phyloP scores from a whole-genome alignment of 2,888 invertebrate genomes.

The Pseudolycoriella hygida region DNA sequence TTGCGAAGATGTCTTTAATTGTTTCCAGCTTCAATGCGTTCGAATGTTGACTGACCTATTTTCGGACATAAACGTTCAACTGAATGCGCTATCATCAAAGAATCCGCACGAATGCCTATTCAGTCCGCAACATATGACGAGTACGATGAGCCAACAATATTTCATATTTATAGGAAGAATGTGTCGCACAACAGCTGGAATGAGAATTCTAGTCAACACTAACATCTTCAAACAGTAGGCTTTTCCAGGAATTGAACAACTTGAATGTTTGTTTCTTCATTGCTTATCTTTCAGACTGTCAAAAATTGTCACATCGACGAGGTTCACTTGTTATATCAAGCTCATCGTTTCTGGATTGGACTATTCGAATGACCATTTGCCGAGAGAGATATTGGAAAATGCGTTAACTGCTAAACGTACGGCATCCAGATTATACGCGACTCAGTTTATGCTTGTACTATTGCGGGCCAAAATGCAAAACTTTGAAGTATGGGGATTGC shows the following conservation, averaged over 20 bases:
- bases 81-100: conserved; percentile 51
- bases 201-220: conserved; percentile 52
- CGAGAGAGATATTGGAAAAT: conserved; percentile 44
- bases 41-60: conserved; percentile 62
- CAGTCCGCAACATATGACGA: conserved; percentile 73
- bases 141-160: conserved; percentile 85
- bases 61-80: conserved; percentile 57
- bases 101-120: conserved; percentile 75
- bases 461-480: conserved; percentile 52
- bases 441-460: conserved; percentile 76
- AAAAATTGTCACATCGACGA: conserved; percentile 62
- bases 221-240: conserved; percentile 57
- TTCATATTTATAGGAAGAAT: conserved; percentile 85
- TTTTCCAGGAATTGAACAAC: conserved; percentile 2
- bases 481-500: conserved; percentile 74
- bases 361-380: conserved; percentile 58
- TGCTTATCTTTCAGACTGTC: conserved; percentile 38
- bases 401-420: conserved; percentile 30
- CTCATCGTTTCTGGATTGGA: conserved; percentile 82
- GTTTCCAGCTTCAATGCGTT: conserved; percentile 41
- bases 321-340: conserved; percentile 86
- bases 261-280: not conserved
- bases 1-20: not conserved
- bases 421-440: conserved; percentile 60
- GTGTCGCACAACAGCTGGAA: conserved; percentile 49